These are phyloP conservation scores for Zaprionus taronus DNA, from an alignment of 1,140 invertebrate genomes.

Conservation along the genomic window DNA sequence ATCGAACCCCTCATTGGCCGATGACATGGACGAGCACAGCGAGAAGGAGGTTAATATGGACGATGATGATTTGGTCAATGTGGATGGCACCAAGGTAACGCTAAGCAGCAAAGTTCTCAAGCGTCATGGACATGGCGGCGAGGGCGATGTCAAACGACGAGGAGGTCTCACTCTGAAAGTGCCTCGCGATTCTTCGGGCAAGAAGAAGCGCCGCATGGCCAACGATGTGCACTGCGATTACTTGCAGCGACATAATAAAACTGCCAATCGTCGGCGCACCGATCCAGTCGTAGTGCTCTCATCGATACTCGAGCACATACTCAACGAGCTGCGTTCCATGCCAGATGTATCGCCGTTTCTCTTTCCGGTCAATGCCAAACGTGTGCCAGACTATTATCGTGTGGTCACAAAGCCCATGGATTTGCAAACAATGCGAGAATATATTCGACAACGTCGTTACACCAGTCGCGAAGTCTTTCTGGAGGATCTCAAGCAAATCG, in stretches of 20 bases:
- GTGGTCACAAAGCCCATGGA: slow-evolving; percentile 98
- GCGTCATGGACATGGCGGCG: slow-evolving; percentile 84
- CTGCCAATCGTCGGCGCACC: slow-evolving; percentile 96
- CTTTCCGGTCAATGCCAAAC: slow-evolving; percentile 97
- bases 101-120: slow-evolving; percentile 92
- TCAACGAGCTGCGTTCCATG: slow-evolving; percentile 96
- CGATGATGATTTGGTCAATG: slow-evolving; percentile 95
- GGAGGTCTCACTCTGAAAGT: slow-evolving; percentile 90
- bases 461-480: slow-evolving; percentile 97
- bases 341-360: slow-evolving; percentile 97
- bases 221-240: slow-evolving; percentile 96
- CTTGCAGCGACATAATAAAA: slow-evolving; percentile 93
- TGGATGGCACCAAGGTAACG: slow-evolving; percentile 96
- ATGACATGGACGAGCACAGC: slow-evolving; percentile 93
- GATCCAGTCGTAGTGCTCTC: slow-evolving; percentile 98
- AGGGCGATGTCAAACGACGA: slow-evolving; percentile 91
- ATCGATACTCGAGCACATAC: slow-evolving; percentile 95
- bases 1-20: slow-evolving; percentile 91
- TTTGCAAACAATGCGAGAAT: slow-evolving; percentile 97
- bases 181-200: slow-evolving; percentile 90
- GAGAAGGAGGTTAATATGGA: slow-evolving; percentile 91
- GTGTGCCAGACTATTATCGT: slow-evolving; percentile 96
- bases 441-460: slow-evolving; percentile 96
- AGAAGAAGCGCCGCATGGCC: slow-evolving; percentile 88
- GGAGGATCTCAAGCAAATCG: slow-evolving; percentile 97